Evolutionary conservation across 2,113 vertebrate genomes (phyloP).

Genomic region (Pangasianodon hypophthalmus): DNA sequence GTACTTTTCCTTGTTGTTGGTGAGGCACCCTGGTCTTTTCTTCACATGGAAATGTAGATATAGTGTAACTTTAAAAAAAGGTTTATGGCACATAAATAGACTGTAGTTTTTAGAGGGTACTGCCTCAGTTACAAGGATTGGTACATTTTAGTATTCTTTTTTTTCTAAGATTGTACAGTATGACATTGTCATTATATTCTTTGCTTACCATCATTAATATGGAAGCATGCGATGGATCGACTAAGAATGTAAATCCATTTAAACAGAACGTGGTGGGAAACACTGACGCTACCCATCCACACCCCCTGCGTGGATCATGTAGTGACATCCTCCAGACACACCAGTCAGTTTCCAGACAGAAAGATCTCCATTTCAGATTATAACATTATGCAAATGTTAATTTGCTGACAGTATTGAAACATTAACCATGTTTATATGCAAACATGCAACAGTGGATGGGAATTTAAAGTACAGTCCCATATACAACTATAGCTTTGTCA

Average conservation of each 20-base stretch:
- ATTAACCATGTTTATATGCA: neutral
- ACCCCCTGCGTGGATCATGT: neutral
- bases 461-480: neutral
- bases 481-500: neutral
- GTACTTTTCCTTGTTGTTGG: neutral
- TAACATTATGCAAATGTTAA: neutral
- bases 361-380: neutral
- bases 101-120: neutral
- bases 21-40: neutral
- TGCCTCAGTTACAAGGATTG: neutral
- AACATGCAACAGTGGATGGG: neutral
- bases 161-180: neutral
- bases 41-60: neutral
- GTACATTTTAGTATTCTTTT: neutral
- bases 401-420: neutral
- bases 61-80: neutral
- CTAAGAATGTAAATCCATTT: neutral
- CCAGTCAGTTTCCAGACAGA: neutral
- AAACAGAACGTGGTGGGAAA: neutral
- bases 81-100: neutral
- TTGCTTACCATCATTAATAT: neutral
- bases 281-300: neutral
- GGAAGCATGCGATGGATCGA: neutral
- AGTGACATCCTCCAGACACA: conserved; percentile 7
- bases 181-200: neutral